Percentiles rank a stretch among this genome's conserved stretches.
These are phyloP conservation scores for Procavia capensis DNA, from an alignment of 2,113 vertebrate species.

Conservation along the genomic window DNA sequence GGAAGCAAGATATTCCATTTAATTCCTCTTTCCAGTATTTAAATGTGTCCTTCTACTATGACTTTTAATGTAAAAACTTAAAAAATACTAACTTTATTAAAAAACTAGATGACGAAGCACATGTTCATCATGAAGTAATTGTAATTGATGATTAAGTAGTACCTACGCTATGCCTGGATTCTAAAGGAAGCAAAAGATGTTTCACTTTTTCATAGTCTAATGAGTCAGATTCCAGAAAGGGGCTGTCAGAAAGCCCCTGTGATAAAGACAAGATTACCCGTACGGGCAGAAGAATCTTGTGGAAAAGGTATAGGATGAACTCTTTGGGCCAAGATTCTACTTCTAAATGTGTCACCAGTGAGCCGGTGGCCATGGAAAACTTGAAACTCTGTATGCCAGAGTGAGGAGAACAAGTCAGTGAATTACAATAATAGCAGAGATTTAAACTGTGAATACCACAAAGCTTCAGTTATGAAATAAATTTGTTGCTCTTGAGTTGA, in stretches of 20 bases:
- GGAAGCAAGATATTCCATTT: background rate
- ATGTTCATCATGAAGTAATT: fast-evolving
- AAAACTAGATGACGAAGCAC: background rate
- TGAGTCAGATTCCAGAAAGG: background rate
- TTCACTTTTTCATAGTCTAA: background rate
- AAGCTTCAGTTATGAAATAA: background rate
- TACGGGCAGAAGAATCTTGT: background rate
- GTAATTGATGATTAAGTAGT: background rate
- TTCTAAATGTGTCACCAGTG: fast-evolving
- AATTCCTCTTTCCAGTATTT: background rate
- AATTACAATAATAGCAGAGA: background rate
- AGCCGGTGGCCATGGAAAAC: background rate
- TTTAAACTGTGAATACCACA: too few relatives aligned
- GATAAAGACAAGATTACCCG: background rate
- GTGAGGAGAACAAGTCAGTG: background rate
- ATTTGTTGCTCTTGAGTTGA: too few relatives aligned
- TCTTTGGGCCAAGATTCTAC: too few relatives aligned
- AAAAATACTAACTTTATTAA: too few relatives aligned
- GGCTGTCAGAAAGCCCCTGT: background rate
- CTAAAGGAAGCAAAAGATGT: background rate
- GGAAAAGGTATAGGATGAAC: too few relatives aligned
- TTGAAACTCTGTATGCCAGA: background rate
- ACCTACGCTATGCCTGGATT: background rate
- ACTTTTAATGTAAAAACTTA: fast-evolving
- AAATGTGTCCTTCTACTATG: background rate